Evolutionary conservation across 2,888 invertebrate species (phyloP), one percentile per base, ranked within the genome.

Genomic region (Cyclophora punctaria): DNA sequence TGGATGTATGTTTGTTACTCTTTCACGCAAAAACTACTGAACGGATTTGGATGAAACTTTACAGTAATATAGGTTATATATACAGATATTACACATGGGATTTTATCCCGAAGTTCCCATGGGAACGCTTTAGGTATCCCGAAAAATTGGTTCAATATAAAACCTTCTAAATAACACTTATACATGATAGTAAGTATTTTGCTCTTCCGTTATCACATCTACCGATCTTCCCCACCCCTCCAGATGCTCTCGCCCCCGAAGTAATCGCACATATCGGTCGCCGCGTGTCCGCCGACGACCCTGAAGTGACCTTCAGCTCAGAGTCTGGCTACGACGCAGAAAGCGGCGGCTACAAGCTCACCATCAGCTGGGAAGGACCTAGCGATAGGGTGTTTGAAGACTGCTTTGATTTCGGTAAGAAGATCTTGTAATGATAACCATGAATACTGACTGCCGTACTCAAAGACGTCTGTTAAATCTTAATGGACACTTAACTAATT

Each of bases 401-500:
- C 66, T 91, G 90, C 61, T 83, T 81, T 46, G 74, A 81, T 51
- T 83, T 90, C 52, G 82, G 84, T 80, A 62, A 75, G 74, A 34
- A 3, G 5, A 5, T 7, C 20, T 20, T 20, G 20, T 20, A 20
- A 1, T 20, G 2, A 20, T 20, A 43, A 7, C 4, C 7, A 7
- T 43, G 2, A 43, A 20, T 20, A 20, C 20, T 20, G 20, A 20
- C 20, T 20, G 43, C 20, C 20, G 2, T 2, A 20, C 20, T 20
- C 20, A 20, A 2, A 20, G 20, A 20, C 20, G 20, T 20, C 7
- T 43, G 43, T n/a, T 43, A 7, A n/a, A 7, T 20, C 20, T 20
- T 20, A 20, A 20, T 20, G 20, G 20, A 20, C 20, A 20, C 20
- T 20, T 20, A 20, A 20, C 20, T 20, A 20, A 20, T 20, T 20